phyloP scores from a whole-genome alignment of 2,113 vertebrate genomes.

The Chamaea fasciata region DNA sequence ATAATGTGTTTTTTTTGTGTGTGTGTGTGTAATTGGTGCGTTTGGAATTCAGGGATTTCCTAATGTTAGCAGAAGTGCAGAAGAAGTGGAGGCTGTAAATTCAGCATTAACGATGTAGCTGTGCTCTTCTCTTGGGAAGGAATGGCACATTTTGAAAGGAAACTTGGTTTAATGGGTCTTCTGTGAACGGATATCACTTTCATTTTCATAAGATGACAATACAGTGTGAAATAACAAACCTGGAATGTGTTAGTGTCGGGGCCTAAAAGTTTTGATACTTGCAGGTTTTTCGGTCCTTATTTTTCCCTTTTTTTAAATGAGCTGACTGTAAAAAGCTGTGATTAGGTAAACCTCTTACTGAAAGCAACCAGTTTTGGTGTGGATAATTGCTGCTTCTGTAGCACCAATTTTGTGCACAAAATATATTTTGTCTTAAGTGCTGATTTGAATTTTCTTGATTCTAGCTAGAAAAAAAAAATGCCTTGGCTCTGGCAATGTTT shows the following conservation, averaged over 20 bases:
- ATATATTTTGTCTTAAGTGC: not conserved
- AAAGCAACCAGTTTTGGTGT: not conserved
- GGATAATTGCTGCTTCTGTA: not conserved
- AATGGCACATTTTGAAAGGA: conserved; percentile 50
- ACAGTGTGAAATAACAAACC: not conserved
- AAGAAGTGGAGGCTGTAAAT: conserved; percentile 20
- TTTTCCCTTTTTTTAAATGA: not conserved
- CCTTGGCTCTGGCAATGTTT: not conserved
- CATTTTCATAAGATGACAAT: not conserved
- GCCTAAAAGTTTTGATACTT: not conserved
- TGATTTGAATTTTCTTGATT: not conserved
- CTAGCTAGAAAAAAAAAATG: not conserved
- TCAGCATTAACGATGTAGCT: not conserved
- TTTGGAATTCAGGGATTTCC: not conserved
- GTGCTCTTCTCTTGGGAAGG: conserved; percentile 56
- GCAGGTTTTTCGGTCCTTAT: not conserved
- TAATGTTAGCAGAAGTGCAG: not conserved
- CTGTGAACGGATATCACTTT: not conserved
- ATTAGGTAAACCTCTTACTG: not conserved
- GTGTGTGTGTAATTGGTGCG: not conserved
- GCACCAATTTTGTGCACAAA: not conserved
- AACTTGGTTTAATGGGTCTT: conserved; percentile 12
- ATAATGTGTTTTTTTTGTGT: not conserved
- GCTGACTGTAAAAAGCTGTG: not conserved
- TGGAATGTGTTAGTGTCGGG: not conserved